A percentile compares a stretch with the other conserved stretches of the same genome.
These are phyloP conservation scores for Leptopilina myrica DNA, from an alignment of 2,888 invertebrate species.

Conservation along the genomic window DNA sequence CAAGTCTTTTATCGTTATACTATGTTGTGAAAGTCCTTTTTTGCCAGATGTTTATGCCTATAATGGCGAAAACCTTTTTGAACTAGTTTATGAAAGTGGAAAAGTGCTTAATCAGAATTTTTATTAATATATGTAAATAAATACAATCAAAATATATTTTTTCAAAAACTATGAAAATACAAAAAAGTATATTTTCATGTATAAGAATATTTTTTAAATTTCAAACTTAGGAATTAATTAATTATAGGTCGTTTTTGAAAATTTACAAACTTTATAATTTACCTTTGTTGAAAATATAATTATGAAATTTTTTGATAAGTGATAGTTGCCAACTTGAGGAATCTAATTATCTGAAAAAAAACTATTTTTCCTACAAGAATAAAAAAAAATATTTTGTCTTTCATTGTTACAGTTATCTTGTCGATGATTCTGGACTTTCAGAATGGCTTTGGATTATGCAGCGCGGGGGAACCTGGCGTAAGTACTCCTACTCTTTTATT, in stretches of 20 bases:
- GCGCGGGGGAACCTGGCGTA: conserved; percentile 76
- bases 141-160: background rate
- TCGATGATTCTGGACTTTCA: conserved; percentile 70
- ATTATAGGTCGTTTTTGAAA: too few species aligned
- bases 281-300: too few species aligned
- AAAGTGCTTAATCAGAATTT: background rate
- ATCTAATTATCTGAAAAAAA: background rate
- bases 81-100: conserved; percentile 9
- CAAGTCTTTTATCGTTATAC: conserved; percentile 23
- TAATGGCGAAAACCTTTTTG: background rate
- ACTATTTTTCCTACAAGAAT: background rate
- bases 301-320: too few species aligned
- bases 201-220: too few species aligned
- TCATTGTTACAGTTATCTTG: conserved; percentile 71
- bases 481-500: conserved; percentile 58
- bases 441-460: conserved; percentile 74
- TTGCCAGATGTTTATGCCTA: background rate
- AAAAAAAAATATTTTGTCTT: conserved; percentile 17
- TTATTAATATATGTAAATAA: background rate
- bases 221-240: too few species aligned
- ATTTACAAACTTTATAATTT: too few species aligned
- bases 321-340: too few species aligned
- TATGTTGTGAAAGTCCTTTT: conserved; percentile 17
- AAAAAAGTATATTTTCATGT: background rate
- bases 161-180: background rate